phyloP scores from a whole-genome alignment of 2,113 vertebrate species.

The Phrynosoma platyrhinos region DNA sequence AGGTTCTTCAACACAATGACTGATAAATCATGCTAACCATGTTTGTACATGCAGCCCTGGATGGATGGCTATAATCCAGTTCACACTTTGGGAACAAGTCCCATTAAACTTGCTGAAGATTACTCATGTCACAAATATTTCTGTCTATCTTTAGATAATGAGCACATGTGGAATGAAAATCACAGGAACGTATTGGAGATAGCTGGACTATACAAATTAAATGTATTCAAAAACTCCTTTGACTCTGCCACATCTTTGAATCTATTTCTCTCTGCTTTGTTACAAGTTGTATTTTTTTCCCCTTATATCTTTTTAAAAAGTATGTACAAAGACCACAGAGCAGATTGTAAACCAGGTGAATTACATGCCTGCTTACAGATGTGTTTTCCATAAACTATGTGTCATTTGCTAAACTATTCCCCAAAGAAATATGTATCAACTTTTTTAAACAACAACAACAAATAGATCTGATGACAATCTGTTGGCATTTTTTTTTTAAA shows the following conservation, averaged over 20 bases:
- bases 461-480: constrained; percentile 77
- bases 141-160: constrained; percentile 38
- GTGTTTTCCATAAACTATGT: constrained; percentile 74
- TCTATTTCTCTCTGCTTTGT: constrained; percentile 65
- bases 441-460: constrained; percentile 67
- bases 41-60: neutral
- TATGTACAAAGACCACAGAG: constrained; percentile 77
- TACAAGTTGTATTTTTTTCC: constrained; percentile 68
- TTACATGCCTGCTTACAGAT: constrained; percentile 75
- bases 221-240: constrained; percentile 66
- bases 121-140: neutral
- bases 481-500: constrained; percentile 67
- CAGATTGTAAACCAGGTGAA: constrained; percentile 79
- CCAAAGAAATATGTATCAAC: constrained; percentile 78
- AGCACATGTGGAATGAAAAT: constrained; percentile 53
- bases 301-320: constrained; percentile 47
- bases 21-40: neutral
- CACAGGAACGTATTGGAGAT: constrained; percentile 53
- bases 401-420: constrained; percentile 79
- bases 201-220: constrained; percentile 59
- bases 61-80: constrained; percentile 35
- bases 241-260: constrained; percentile 69
- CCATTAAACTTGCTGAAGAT: neutral
- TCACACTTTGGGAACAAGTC: neutral
- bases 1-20: too few relatives aligned